These are phyloP conservation scores for Cerastoderma edule DNA, from an alignment of 2,888 invertebrate species.

Conservation along the genomic window DNA sequence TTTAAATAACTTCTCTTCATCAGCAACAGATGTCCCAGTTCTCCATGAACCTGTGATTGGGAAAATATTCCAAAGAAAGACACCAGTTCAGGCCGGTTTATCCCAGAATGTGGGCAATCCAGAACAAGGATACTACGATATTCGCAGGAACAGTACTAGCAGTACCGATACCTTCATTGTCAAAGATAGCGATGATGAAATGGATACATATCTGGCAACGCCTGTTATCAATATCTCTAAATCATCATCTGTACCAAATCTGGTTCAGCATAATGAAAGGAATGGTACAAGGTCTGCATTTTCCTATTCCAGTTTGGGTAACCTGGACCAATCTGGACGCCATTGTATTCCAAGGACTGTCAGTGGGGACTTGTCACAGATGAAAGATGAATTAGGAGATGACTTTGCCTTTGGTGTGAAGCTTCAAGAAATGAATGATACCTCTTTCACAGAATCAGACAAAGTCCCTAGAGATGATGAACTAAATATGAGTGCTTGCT, in stretches of 20 bases:
- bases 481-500: neutral
- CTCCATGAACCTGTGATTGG: slow-evolving; percentile 49
- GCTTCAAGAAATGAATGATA: slow-evolving; percentile 1
- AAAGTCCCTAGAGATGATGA: neutral
- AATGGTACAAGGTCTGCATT: slow-evolving; percentile 66
- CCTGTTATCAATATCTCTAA: slow-evolving; percentile 29
- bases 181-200: slow-evolving; percentile 73
- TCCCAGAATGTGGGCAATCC: neutral
- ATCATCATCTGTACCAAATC: slow-evolving; percentile 69
- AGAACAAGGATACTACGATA: neutral
- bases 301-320: slow-evolving; percentile 54
- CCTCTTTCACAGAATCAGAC: neutral
- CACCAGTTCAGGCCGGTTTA: slow-evolving; percentile 3
- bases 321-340: slow-evolving; percentile 17
- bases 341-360: slow-evolving; percentile 58
- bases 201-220: slow-evolving; percentile 17
- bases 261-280: slow-evolving; percentile 51
- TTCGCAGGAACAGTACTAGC: slow-evolving; percentile 57
- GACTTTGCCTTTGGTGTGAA: slow-evolving; percentile 41
- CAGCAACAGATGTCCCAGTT: slow-evolving; percentile 19
- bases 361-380: slow-evolving; percentile 65
- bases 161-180: slow-evolving; percentile 79
- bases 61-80: slow-evolving; percentile 30
- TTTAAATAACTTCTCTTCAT: no score
- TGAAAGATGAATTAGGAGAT: slow-evolving; percentile 54